Conservation (phyloP, 2,113 vertebrate species). For the Paedocypris sp. region DNA sequence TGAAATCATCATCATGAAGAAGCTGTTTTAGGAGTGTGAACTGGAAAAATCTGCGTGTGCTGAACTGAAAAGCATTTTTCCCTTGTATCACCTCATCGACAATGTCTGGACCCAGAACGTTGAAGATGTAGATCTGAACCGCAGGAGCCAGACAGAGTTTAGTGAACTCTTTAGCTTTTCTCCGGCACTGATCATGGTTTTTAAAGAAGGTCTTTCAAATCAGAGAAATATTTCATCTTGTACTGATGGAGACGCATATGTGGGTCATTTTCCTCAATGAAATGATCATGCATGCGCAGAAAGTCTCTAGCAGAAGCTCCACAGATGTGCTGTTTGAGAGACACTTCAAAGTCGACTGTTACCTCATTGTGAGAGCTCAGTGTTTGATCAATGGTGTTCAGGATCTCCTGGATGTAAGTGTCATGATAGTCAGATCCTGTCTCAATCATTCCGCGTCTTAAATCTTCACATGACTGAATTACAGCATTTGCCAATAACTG, state of each 20-base stretch:
- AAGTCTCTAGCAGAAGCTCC: slow-evolving; percentile 32
- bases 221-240: slow-evolving; percentile 19
- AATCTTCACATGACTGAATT: neutral
- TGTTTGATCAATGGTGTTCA: slow-evolving; percentile 28
- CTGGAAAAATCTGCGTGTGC: slow-evolving; percentile 36
- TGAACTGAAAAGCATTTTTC: slow-evolving; percentile 23
- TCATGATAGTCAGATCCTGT: slow-evolving; percentile 31
- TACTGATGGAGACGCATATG: slow-evolving; percentile 14
- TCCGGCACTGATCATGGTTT: slow-evolving; percentile 45
- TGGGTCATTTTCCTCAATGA: slow-evolving; percentile 41
- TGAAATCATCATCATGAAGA: neutral
- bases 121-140: slow-evolving; percentile 29
- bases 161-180: slow-evolving; percentile 49
- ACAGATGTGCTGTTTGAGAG: slow-evolving; percentile 51
- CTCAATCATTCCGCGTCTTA: neutral
- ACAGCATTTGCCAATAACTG: slow-evolving; percentile 5
- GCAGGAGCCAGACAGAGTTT: slow-evolving; percentile 40
- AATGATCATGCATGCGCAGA: slow-evolving; percentile 41
- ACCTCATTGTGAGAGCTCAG: neutral
- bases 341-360: slow-evolving; percentile 25
- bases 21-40: slow-evolving; percentile 40
- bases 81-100: slow-evolving; percentile 38
- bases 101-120: slow-evolving; percentile 40
- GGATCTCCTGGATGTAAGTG: slow-evolving; percentile 41
- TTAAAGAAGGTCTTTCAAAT: slow-evolving; percentile 48